These are phyloP conservation scores for Cyclargus thomasi DNA, from an alignment of 1,140 invertebrate genomes.

Conservation along the genomic window DNA sequence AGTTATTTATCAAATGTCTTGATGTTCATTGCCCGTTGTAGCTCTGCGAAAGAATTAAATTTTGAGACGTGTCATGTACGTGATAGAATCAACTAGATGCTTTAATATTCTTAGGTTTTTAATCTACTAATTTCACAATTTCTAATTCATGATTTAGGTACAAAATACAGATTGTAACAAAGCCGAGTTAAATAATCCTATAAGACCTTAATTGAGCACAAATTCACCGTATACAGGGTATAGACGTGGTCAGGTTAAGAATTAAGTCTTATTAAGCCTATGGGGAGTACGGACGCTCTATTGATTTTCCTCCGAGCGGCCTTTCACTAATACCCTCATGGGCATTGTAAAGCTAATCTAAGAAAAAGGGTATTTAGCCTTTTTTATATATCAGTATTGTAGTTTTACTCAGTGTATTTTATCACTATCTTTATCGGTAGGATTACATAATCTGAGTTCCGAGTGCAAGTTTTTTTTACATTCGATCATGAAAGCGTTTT, in stretches of 20 bases:
- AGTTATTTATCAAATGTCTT: neutral
- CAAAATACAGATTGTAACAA: neutral
- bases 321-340: constrained; percentile 24
- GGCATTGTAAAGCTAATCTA: constrained; percentile 20
- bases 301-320: constrained; percentile 26
- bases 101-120: too few relatives aligned
- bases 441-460: neutral
- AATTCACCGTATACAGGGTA: neutral
- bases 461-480: too few relatives aligned
- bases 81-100: too few relatives aligned
- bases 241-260: neutral
- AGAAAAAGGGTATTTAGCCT: neutral
- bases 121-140: too few relatives aligned
- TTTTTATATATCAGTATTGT: neutral
- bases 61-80: neutral
- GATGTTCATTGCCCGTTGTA: neutral
- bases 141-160: neutral
- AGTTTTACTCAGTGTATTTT: neutral
- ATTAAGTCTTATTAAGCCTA: constrained; percentile 18
- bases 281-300: constrained; percentile 23
- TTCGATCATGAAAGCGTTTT: too few relatives aligned
- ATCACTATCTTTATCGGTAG: neutral
- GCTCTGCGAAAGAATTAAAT: neutral
- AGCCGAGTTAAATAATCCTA: neutral
- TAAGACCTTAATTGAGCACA: neutral